Evolutionary conservation across 2,888 invertebrate genomes (phyloP).

Genomic region (Xestia rhomboidea): DNA sequence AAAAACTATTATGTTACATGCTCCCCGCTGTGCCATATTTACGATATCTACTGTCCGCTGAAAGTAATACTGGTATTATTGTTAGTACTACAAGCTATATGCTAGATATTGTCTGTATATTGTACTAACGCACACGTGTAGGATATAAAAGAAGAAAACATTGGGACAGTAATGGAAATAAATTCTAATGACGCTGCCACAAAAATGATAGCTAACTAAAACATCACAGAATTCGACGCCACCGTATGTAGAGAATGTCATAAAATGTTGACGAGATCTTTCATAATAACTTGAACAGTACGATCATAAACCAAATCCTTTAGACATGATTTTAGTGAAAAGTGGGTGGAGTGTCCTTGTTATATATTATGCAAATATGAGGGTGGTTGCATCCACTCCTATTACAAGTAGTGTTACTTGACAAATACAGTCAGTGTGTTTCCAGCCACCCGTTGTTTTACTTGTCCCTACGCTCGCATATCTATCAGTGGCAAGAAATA

Average conservation of each 20-base stretch:
- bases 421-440: too few relatives aligned
- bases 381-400: too few relatives aligned
- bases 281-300: neutral
- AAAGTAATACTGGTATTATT: slow-evolving; percentile 39
- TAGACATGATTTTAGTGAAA: neutral
- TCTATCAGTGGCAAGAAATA: slow-evolving; percentile 3
- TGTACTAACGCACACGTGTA: neutral
- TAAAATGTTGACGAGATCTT: neutral
- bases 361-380: too few relatives aligned
- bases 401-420: too few relatives aligned
- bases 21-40: slow-evolving; percentile 60
- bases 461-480: too few relatives aligned
- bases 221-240: neutral
- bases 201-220: slow-evolving; percentile 5
- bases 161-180: slow-evolving; percentile 8
- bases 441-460: too few relatives aligned
- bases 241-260: neutral
- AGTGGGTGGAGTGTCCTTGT: neutral
- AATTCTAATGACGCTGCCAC: neutral
- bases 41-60: slow-evolving; percentile 38
- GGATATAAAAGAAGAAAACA: slow-evolving; percentile 7
- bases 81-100: slow-evolving; percentile 21
- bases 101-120: slow-evolving; percentile 14
- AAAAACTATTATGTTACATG: slow-evolving; percentile 53
- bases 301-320: neutral